These are phyloP conservation scores for Caenorhabditis sp. DNA, from an alignment of 2,888 invertebrate species.

Conservation along the genomic window DNA sequence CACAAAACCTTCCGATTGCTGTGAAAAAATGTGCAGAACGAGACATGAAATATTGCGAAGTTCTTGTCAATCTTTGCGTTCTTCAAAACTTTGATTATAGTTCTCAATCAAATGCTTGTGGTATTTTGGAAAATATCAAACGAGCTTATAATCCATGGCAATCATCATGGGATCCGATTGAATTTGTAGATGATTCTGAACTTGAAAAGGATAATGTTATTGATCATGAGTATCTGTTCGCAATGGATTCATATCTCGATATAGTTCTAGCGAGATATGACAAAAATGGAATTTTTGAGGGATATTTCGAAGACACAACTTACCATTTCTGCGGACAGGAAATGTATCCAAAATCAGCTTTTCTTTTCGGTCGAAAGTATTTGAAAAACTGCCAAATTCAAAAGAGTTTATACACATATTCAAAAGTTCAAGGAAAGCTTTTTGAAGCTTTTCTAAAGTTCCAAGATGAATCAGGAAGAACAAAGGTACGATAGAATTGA, in stretches of 20 bases:
- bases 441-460: slow-evolving; percentile 29
- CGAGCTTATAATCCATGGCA: slow-evolving; percentile 33
- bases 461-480: slow-evolving; percentile 13
- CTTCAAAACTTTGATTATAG: slow-evolving; percentile 73
- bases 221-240: slow-evolving; percentile 43
- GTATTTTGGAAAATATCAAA: slow-evolving; percentile 25
- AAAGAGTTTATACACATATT: slow-evolving; percentile 4
- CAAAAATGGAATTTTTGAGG: slow-evolving; percentile 31
- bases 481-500: no score
- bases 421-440: slow-evolving; percentile 8
- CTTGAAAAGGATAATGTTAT: slow-evolving; percentile 58
- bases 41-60: slow-evolving; percentile 22
- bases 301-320: slow-evolving; percentile 13
- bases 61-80: slow-evolving; percentile 77
- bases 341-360: slow-evolving; percentile 18
- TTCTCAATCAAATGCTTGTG: slow-evolving; percentile 43
- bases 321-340: slow-evolving; percentile 13
- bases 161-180: slow-evolving; percentile 53
- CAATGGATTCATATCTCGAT: slow-evolving; percentile 15
- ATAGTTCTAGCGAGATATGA: slow-evolving; percentile 35
- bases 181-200: slow-evolving; percentile 60
- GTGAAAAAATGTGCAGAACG: slow-evolving; percentile 13
- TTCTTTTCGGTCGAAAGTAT: slow-evolving; percentile 25
- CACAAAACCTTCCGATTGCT: slow-evolving; percentile 7
- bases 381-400: slow-evolving; percentile 12